Conservation (phyloP, 2,888 invertebrate species). For the Notocelia uddmanniana region DNA sequence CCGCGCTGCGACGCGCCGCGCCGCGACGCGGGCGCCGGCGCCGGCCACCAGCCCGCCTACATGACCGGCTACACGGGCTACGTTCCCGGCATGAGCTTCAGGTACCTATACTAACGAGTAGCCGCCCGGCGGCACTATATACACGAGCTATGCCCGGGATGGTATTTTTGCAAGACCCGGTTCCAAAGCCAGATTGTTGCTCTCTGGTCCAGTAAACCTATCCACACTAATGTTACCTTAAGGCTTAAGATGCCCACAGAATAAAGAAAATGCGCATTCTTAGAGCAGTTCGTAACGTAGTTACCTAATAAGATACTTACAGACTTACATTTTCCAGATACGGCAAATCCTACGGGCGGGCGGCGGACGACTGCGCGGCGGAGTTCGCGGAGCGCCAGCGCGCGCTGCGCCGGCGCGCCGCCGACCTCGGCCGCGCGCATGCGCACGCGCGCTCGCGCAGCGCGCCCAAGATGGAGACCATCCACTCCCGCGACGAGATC, state of each 20-base stretch:
- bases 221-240: neutral
- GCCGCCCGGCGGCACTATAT: neutral
- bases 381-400: constrained; percentile 83
- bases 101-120: too few relatives aligned
- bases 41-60: constrained; percentile 79
- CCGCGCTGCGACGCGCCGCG: constrained; percentile 65
- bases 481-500: constrained; percentile 85
- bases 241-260: too few relatives aligned
- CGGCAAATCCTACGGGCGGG: constrained; percentile 85
- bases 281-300: neutral
- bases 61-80: constrained; percentile 91
- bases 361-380: constrained; percentile 87
- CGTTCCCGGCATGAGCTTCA: constrained; percentile 89
- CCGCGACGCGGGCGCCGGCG: constrained; percentile 78
- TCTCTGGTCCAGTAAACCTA: neutral
- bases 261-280: neutral
- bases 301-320: neutral
- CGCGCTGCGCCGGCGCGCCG: constrained; percentile 71
- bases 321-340: constrained; percentile 61
- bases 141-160: too few relatives aligned
- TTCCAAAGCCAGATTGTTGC: neutral
- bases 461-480: constrained; percentile 85
- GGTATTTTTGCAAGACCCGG: neutral
- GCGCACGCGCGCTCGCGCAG: constrained; percentile 81
- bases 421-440: constrained; percentile 76